Evolutionary conservation across 2,113 vertebrate genomes (phyloP), one percentile per base, ranked within the genome.

Genomic region (Hylia prasina): DNA sequence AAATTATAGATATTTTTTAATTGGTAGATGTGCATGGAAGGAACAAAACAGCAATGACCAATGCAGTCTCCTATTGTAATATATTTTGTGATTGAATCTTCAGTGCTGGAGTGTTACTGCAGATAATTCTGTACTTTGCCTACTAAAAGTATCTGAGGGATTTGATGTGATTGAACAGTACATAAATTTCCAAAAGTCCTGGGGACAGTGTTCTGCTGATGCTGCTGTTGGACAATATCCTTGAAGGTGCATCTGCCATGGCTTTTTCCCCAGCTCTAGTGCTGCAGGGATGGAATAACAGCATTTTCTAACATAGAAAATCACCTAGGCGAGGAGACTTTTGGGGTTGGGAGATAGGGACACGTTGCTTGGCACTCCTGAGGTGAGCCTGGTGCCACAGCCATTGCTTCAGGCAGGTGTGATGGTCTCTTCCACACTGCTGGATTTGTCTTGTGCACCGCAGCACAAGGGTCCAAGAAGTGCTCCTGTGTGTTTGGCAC

Each of bases 101-200:
- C 61, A n/a, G 33, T 76, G 40, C 50, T 89, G 53, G 23, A 13
- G 70, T 84, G 82, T 89, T 89, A 82, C 57, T 65, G 35, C 60
- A 85, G 50, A 83, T 85, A 77, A 47, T 91, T 87, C 70, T 85
- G 42, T 82, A 23, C 89, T 93, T 95, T 92, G 35, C 80, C 58
- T 87, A 57, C 80, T 91, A 18, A 92, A 96, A 93, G 70, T 92
- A 79, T 82, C 72, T 4, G 3, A 92, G 69, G 45, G 72, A 79
- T 93, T 92, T 85, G 65, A 69, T 93, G 82, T 94, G 77, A 91
- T 94, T 53, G 68, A 96, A 80, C 60, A 78, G 16, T 47, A n/a
- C 79, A 68, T 87, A 89, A 82, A 91, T 83, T 93, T 87, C 48
- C 13, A 7, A 35, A 76, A 79, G 57, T 53, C 44, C 58, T 85